Evolutionary conservation across 2,113 vertebrate genomes (phyloP), one percentile per base, ranked within the genome.

Genomic region (Lepidothrix coronata): DNA sequence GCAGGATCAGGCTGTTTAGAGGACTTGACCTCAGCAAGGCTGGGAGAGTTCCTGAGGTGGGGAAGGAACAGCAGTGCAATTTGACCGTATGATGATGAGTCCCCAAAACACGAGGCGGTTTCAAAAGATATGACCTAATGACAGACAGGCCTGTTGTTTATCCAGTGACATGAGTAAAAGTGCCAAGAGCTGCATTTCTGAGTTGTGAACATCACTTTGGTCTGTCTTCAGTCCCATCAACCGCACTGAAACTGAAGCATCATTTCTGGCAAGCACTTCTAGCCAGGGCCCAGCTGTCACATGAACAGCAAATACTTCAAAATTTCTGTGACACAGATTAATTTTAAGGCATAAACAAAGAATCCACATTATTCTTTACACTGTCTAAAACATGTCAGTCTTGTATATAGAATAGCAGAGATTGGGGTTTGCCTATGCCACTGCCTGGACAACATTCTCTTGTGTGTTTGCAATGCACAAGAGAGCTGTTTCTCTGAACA

Each of bases 21-120:
- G 43, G 25, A 14, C 4, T 54, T 89, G 59, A 19, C n/a, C 73
- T 84, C 6, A 19, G 31, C 39, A 61, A n/a, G 22, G 8, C 1
- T 57, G 30, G 19, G 12, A 76, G 13, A 48, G 28, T 2, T 80
- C 24, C 43, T 19, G n/a, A 75, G 31, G 25, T 0, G 22, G 0
- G 2, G 17, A 57, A 51, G 21, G 31, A 65, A 8, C 7, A 21
- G 25, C 2, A 0, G 3, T 24, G 39, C 6, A 41, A 9, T 30
- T 15, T 24, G 28, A n/a, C 20, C 2, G 0, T 2, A 8, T 4
- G n/a, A 17, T 31, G 25, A 39, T 14, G 14, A 41, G 27, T 31
- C 4, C 8, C 17, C 48, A 91, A 19, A 71, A 55, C 6, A n/a
- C 0, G 1, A 49, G 9, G 14, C 2, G 0, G 28, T 41, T 80